Evolutionary conservation across 2,113 vertebrate species (phyloP).

Genomic region (Petaurus breviceps): DNA sequence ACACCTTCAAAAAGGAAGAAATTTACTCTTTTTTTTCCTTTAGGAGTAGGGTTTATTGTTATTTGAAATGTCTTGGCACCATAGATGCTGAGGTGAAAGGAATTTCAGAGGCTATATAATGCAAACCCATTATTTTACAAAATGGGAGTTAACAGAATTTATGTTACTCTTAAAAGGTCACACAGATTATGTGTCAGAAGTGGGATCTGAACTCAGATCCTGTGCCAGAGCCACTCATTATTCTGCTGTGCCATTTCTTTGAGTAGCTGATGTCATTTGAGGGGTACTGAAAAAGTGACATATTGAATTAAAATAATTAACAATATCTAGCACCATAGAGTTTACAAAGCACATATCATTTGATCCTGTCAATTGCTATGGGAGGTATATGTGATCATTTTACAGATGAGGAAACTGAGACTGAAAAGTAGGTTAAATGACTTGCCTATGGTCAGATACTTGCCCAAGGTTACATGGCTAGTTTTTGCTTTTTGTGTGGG

Average conservation of each 20-base stretch:
- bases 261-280: neutral
- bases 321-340: neutral
- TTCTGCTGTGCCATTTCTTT: neutral
- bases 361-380: neutral
- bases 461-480: too few species aligned
- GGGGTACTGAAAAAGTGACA: neutral
- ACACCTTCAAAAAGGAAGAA: conserved; percentile 43
- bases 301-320: neutral
- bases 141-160: conserved; percentile 26
- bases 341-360: neutral
- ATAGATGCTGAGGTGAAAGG: neutral
- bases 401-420: neutral
- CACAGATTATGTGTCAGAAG: neutral
- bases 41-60: conserved; percentile 40
- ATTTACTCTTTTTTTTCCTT: conserved; percentile 49
- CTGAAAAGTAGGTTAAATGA: neutral
- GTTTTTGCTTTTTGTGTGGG: too few species aligned
- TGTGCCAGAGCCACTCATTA: neutral
- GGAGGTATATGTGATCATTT: neutral
- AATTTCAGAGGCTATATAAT: neutral
- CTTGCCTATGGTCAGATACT: neutral
- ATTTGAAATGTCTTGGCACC: conserved; percentile 50
- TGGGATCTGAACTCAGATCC: neutral
- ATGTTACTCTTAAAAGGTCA: neutral
- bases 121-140: neutral